These are phyloP conservation scores for Notoglanidium macrostoma DNA, from an alignment of 2,797 vertebrate species.

Conservation along the genomic window DNA sequence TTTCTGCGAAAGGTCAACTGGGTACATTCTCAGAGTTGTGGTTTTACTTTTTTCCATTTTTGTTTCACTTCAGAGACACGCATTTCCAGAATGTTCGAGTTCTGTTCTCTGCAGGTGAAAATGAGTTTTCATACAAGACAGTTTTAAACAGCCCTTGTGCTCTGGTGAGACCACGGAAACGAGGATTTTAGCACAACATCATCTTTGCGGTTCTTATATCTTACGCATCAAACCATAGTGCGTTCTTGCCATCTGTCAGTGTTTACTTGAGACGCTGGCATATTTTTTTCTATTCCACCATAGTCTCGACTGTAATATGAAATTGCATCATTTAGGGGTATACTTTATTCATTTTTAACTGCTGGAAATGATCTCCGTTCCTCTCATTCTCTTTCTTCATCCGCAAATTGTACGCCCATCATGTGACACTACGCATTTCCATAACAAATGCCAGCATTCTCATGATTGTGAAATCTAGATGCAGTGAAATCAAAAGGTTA, in stretches of 20 bases:
- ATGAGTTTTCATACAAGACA: slow-evolving; percentile 19
- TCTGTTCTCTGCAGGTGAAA: slow-evolving; percentile 46
- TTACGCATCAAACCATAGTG: slow-evolving; percentile 1
- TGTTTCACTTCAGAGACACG: slow-evolving; percentile 42
- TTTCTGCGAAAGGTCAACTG: slow-evolving; percentile 28
- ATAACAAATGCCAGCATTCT: slow-evolving; percentile 32
- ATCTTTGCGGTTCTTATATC: slow-evolving; percentile 30
- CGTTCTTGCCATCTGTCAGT: slow-evolving; percentile 39
- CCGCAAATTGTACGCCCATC: slow-evolving; percentile 15
- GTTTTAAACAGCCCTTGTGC: slow-evolving; percentile 34
- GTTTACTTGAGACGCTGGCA: slow-evolving; percentile 30
- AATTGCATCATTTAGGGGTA: slow-evolving; percentile 36
- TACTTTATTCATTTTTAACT: slow-evolving; percentile 36
- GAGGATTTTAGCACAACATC: slow-evolving; percentile 37
- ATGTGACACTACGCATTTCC: slow-evolving; percentile 31
- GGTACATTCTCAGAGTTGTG: slow-evolving; percentile 28
- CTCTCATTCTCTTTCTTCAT: background rate
- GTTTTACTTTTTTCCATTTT: slow-evolving; percentile 32
- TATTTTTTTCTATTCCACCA: slow-evolving; percentile 30
- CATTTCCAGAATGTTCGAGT: slow-evolving; percentile 29
- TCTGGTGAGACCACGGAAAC: slow-evolving; percentile 21
- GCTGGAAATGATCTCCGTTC: slow-evolving; percentile 13
- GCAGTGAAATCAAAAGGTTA: slow-evolving; percentile 66
- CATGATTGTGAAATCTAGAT: slow-evolving; percentile 51
- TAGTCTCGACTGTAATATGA: slow-evolving; percentile 33